phyloP scores from a whole-genome alignment of 2,888 invertebrate species.

The Chelonus formosanus region DNA sequence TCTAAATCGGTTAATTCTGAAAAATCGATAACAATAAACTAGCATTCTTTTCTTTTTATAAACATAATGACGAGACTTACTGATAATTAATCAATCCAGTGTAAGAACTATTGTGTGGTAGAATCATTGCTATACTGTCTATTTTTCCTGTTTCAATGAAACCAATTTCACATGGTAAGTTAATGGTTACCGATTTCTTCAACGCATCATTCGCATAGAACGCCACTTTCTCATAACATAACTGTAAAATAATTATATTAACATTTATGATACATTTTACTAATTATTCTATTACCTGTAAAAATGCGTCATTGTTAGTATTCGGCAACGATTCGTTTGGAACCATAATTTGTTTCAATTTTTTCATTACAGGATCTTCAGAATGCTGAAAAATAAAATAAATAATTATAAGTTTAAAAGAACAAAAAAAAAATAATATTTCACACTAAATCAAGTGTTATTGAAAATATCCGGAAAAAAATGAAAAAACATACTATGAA shows the following conservation, averaged over 20 bases:
- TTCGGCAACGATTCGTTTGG: constrained; percentile 42
- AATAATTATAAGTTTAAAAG: neutral
- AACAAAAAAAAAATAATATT: neutral
- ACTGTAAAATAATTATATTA: constrained; percentile 37
- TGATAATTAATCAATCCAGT: constrained; percentile 48
- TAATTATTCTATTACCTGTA: constrained; percentile 41
- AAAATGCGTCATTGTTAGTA: constrained; percentile 42
- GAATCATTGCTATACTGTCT: constrained; percentile 48
- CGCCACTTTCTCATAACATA: constrained; percentile 49
- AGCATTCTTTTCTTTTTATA: neutral
- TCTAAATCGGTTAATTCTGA: constrained; percentile 49
- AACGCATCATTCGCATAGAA: constrained; percentile 48
- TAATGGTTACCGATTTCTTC: constrained; percentile 34
- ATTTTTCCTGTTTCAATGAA: constrained; percentile 45
- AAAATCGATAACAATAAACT: constrained; percentile 1
- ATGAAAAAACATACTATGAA: constrained; percentile 42
- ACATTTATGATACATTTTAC: neutral
- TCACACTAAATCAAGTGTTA: neutral
- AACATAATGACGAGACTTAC: constrained; percentile 39
- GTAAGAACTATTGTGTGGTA: constrained; percentile 49
- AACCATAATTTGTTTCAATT: constrained; percentile 43
- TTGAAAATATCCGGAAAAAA: neutral
- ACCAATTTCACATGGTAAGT: constrained; percentile 46
- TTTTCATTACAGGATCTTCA: constrained; percentile 36
- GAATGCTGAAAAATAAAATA: constrained; percentile 33